Evolutionary conservation across 2,113 vertebrate genomes (phyloP).

Genomic region (Picathartes gymnocephalus): DNA sequence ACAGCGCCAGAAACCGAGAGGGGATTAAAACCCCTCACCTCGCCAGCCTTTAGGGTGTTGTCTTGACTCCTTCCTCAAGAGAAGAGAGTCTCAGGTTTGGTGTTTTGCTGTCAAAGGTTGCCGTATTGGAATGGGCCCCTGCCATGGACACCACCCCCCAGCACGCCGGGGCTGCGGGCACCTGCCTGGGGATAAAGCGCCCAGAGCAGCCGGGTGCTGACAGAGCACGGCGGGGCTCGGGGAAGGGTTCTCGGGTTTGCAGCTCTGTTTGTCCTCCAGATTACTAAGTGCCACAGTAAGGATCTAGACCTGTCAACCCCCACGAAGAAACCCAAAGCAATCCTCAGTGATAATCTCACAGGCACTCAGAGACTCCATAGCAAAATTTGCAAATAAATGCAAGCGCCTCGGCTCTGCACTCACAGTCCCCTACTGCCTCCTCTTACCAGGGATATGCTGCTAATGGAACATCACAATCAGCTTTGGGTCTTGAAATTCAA

Average conservation of each 20-base stretch:
- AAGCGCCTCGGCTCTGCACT: background rate
- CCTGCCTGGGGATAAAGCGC: fast-evolving
- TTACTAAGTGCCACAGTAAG: background rate
- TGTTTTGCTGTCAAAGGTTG: background rate
- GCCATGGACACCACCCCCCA: background rate
- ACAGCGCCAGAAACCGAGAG: background rate
- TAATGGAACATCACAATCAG: background rate
- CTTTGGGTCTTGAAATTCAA: background rate
- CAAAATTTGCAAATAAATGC: background rate
- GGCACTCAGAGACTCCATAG: background rate
- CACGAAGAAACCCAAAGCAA: background rate
- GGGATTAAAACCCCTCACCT: background rate
- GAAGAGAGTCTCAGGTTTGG: background rate
- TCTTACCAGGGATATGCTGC: fast-evolving
- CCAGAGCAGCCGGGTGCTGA: fast-evolving
- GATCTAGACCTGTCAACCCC: background rate
- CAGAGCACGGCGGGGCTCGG: fast-evolving
- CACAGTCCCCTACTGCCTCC: background rate
- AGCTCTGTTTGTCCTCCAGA: background rate
- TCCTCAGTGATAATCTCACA: background rate
- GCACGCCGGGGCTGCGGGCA: fast-evolving
- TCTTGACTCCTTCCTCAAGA: background rate
- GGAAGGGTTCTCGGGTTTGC: background rate
- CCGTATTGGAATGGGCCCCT: background rate
- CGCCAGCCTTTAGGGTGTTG: background rate